phyloP scores from a whole-genome alignment of 2,888 invertebrate species.

The Hecatera dysodea region DNA sequence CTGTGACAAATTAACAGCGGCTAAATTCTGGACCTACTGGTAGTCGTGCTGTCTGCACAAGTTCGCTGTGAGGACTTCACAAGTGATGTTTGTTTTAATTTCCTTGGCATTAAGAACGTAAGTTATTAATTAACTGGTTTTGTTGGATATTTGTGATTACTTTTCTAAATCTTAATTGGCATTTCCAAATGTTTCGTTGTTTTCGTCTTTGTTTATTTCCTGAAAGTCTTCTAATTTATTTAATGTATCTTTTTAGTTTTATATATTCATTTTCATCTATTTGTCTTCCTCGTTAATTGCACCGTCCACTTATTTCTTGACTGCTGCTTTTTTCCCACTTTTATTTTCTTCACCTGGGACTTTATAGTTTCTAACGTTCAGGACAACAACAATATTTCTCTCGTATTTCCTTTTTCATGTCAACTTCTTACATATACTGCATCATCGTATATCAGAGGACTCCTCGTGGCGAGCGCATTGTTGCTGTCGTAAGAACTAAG shows the following conservation, averaged over 20 bases:
- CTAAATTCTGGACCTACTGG: slow-evolving; percentile 84
- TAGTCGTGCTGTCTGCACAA: slow-evolving; percentile 47
- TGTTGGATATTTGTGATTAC: not conserved
- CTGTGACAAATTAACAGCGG: slow-evolving; percentile 90
- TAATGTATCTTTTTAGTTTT: not conserved
- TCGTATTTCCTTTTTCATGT: slow-evolving; percentile 22
- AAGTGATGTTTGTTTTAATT: slow-evolving; percentile 24
- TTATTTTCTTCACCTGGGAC: not conserved
- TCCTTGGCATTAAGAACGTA: not conserved
- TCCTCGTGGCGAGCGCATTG: slow-evolving; percentile 54
- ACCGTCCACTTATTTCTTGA: not conserved
- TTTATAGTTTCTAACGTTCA: not conserved
- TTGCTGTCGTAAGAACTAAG: slow-evolving; percentile 62
- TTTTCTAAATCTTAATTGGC: not conserved
- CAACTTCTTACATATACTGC: slow-evolving; percentile 38
- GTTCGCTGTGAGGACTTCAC: slow-evolving; percentile 35
- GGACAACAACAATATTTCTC: not conserved
- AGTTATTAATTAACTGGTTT: not conserved
- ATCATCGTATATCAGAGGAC: slow-evolving; percentile 45
- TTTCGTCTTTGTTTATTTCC: not conserved
- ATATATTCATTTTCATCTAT: not conserved
- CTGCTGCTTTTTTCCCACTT: not conserved
- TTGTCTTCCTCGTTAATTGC: not conserved
- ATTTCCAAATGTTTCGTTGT: not conserved
- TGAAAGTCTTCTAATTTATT: not conserved